phyloP scores from a whole-genome alignment of 2,888 invertebrate genomes.

The Hydrotaea diabolus region DNA sequence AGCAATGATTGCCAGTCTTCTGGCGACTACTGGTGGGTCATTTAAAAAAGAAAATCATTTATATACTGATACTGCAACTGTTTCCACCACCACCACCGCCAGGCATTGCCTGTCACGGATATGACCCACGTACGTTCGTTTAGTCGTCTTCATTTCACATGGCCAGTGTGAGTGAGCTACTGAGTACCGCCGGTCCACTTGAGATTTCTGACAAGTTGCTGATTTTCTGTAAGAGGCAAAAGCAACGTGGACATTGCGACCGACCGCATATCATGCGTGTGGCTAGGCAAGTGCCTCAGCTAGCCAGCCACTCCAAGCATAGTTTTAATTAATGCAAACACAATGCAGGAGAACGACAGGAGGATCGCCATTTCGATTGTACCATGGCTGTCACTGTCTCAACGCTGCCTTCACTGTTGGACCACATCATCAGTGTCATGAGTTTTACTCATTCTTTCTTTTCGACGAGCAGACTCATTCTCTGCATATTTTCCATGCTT shows the following conservation, averaged over 20 bases:
- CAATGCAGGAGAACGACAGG: too few relatives aligned
- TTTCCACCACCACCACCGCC: background rate
- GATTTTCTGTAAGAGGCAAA: background rate
- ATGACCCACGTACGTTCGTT: background rate
- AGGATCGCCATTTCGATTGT: too few relatives aligned
- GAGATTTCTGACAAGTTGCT: slow-evolving; percentile 30
- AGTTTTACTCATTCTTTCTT: too few relatives aligned
- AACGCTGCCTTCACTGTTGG: too few relatives aligned
- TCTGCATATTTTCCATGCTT: too few relatives aligned
- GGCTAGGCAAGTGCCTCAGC: background rate
- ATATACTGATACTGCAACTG: slow-evolving; percentile 19
- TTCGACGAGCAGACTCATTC: slow-evolving; percentile 11
- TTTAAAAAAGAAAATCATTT: slow-evolving; percentile 53
- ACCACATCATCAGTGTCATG: too few relatives aligned
- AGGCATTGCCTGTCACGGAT: background rate
- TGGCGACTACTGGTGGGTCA: slow-evolving; percentile 33
- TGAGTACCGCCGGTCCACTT: slow-evolving; percentile 43
- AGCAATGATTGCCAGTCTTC: too few relatives aligned
- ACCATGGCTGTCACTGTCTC: too few relatives aligned
- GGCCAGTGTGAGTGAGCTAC: too few relatives aligned
- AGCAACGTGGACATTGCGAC: background rate
- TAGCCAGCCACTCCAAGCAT: background rate
- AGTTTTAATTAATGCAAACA: background rate
- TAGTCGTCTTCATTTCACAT: too few relatives aligned
- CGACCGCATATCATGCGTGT: background rate